A percentile compares a stretch with the other conserved stretches of the same genome.
Evolutionary conservation across 2,797 vertebrate species (phyloP).

Genomic region (Labroides dimidiatus): DNA sequence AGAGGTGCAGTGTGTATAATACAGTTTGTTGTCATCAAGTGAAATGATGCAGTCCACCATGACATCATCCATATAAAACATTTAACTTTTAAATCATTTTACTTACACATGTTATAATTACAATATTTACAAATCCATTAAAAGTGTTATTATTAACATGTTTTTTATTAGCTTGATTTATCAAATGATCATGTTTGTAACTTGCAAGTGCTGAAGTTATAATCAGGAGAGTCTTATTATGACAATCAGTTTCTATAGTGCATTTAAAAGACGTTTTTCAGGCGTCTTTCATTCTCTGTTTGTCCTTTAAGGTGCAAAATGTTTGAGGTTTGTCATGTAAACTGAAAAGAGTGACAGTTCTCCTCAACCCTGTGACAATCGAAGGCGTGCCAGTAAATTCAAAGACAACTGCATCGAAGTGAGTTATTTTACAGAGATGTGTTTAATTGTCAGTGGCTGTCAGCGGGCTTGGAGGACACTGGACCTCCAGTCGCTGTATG

Average conservation of each 20-base stretch:
- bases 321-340: conserved; percentile 35
- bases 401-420: conserved; percentile 24
- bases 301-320: conserved; percentile 64
- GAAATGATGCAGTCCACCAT: conserved; percentile 55
- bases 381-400: conserved; percentile 42
- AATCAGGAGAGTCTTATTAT: conserved; percentile 20
- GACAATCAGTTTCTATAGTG: conserved; percentile 61
- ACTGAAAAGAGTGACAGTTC: conserved; percentile 15
- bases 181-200: conserved; percentile 15
- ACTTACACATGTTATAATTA: conserved; percentile 65
- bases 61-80: conserved; percentile 70
- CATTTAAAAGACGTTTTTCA: conserved; percentile 23
- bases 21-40: conserved; percentile 60
- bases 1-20: conserved; percentile 59
- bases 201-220: conserved; percentile 9
- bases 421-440: conserved; percentile 12
- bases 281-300: conserved; percentile 46
- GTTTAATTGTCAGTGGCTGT: conserved; percentile 68
- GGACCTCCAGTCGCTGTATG: conserved; percentile 79
- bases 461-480: conserved; percentile 73
- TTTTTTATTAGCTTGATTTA: conserved; percentile 26
- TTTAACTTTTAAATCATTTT: conserved; percentile 62
- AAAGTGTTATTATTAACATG: conserved; percentile 64
- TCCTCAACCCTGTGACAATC: conserved; percentile 36
- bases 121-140: conserved; percentile 66